phyloP scores from a whole-genome alignment of 2,888 invertebrate genomes.

The Sinhomidia bicolor region DNA sequence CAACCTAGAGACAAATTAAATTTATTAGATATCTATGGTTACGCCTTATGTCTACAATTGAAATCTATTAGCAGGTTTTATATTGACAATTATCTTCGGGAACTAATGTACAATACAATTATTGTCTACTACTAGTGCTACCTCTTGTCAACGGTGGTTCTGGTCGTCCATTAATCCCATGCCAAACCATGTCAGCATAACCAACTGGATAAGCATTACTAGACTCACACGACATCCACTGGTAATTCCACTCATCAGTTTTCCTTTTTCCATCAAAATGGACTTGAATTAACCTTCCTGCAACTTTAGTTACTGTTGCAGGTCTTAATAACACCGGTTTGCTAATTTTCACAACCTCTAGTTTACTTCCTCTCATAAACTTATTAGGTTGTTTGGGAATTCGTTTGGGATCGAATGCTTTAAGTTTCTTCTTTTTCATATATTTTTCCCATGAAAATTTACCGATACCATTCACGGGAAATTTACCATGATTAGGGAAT shows the following conservation, averaged over 20 bases:
- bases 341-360: constrained; percentile 43
- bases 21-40: no score
- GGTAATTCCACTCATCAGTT: neutral
- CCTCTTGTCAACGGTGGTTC: no score
- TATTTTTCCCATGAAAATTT: neutral
- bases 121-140: no score
- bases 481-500: neutral
- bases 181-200: constrained; percentile 59
- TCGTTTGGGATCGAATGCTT: neutral
- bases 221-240: constrained; percentile 61
- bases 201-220: constrained; percentile 63
- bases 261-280: constrained; percentile 43
- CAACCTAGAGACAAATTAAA: no score
- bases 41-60: no score
- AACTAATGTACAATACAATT: no score
- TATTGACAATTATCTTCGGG: no score
- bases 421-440: no score
- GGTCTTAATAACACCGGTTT: constrained; percentile 44
- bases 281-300: constrained; percentile 36
- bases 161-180: neutral
- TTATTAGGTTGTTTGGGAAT: neutral
- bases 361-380: constrained; percentile 59
- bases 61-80: no score
- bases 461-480: no score
- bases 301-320: constrained; percentile 45